Percentiles rank a stretch among this genome's conserved stretches.
These are phyloP conservation scores for Trichonephila clavipes DNA, from an alignment of 1,140 invertebrate genomes.

Conservation along the genomic window DNA sequence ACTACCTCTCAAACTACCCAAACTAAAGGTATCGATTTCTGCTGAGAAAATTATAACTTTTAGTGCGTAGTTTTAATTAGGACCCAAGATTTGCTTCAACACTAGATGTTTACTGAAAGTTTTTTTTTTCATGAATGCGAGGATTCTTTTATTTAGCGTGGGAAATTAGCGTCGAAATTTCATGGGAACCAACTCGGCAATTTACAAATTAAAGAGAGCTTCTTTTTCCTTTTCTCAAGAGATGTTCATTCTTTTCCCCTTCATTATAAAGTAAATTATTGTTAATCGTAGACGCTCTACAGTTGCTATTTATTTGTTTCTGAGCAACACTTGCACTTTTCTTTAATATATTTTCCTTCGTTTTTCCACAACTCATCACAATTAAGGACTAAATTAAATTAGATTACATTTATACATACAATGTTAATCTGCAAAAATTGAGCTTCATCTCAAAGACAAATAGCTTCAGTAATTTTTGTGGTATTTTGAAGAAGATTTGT, in stretches of 20 bases:
- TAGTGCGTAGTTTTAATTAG: constrained; percentile 38
- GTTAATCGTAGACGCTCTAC: constrained; percentile 28
- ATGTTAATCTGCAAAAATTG: neutral
- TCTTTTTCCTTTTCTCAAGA: constrained; percentile 17
- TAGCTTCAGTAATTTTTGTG: neutral
- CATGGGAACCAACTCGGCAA: constrained; percentile 30
- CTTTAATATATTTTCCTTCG: neutral
- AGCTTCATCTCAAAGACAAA: neutral
- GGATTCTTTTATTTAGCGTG: constrained; percentile 38
- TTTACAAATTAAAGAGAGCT: constrained; percentile 43
- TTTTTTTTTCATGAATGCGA: neutral
- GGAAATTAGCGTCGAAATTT: constrained; percentile 49
- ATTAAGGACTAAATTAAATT: constrained; percentile 10
- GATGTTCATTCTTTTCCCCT: neutral
- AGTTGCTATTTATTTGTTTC: constrained; percentile 31
- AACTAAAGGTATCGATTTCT: constrained; percentile 9
- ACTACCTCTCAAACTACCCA: neutral
- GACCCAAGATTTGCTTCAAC: constrained; percentile 14
- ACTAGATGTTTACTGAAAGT: neutral
- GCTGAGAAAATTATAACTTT: constrained; percentile 42
- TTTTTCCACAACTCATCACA: neutral
- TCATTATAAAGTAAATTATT: neutral
- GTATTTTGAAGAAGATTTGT: neutral
- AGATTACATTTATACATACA: neutral
- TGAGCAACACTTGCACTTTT: neutral